A percentile compares a stretch with the other conserved stretches of the same genome.
Evolutionary conservation across 1,140 invertebrate species (phyloP).

Genomic region (Brachionus asplanchnoidis): DNA sequence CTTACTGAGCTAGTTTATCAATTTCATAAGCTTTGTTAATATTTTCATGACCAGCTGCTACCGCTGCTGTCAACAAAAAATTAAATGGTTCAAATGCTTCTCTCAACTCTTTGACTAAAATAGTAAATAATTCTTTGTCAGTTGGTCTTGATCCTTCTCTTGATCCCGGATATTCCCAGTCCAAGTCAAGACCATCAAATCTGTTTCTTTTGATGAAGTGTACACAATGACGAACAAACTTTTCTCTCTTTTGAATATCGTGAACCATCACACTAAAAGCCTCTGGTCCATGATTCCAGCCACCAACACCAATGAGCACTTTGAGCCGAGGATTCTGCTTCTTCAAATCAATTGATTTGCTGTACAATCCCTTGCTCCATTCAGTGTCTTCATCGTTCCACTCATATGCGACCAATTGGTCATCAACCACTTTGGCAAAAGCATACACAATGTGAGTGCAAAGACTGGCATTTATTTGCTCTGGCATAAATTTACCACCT

Average conservation of each 20-base stretch:
- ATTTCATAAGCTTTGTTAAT: constrained; percentile 83
- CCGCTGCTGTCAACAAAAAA: constrained; percentile 76
- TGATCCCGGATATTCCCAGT: constrained; percentile 48
- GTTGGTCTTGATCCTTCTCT: constrained; percentile 44
- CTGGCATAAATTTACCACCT: constrained; percentile 75
- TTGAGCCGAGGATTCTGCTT: constrained; percentile 64
- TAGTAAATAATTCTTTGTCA: constrained; percentile 40
- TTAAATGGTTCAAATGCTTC: neutral
- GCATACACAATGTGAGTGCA: constrained; percentile 92
- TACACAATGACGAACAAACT: constrained; percentile 38
- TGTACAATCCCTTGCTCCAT: constrained; percentile 20
- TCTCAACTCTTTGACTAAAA: neutral
- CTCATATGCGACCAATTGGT: constrained; percentile 77
- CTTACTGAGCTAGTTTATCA: constrained; percentile 70
- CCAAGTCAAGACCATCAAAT: constrained; percentile 46
- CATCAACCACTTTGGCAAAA: constrained; percentile 71
- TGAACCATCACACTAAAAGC: constrained; percentile 69
- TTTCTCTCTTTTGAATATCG: constrained; percentile 57
- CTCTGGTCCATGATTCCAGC: constrained; percentile 78
- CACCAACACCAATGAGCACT: constrained; percentile 74
- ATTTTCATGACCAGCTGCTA: constrained; percentile 77
- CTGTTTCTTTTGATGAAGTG: constrained; percentile 58
- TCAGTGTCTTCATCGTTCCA: constrained; percentile 66
- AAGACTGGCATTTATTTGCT: constrained; percentile 74
- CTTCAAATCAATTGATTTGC: neutral